A percentile compares a stretch with the other conserved stretches of the same genome.
Conservation (phyloP, 2,888 invertebrate genomes). For the Sussaba pulchella region DNA sequence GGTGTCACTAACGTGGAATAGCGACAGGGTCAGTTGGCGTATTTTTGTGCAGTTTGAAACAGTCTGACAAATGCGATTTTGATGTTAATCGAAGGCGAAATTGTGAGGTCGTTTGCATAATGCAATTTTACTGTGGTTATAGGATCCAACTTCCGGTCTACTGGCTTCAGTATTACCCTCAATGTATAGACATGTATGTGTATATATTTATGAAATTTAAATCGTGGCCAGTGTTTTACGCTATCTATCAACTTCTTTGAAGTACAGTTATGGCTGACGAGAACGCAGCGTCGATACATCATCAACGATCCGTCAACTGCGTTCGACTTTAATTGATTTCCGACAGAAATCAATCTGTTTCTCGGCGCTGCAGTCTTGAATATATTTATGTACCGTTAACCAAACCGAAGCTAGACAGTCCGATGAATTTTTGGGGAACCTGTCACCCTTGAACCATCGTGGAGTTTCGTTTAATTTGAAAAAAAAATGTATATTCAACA, state of each 20-base stretch:
- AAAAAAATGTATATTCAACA: slow-evolving; percentile 18
- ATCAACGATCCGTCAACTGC: slow-evolving; percentile 42
- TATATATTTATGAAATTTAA: background rate
- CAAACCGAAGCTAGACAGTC: background rate
- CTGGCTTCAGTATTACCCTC: background rate
- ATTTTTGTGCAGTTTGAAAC: background rate
- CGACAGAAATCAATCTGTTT: slow-evolving; percentile 53
- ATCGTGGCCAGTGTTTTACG: background rate
- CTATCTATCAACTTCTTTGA: slow-evolving; percentile 20
- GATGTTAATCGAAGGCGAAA: slow-evolving; percentile 69
- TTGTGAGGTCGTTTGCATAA: slow-evolving; percentile 68
- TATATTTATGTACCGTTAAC: slow-evolving; percentile 22
- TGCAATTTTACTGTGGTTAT: slow-evolving; percentile 50
- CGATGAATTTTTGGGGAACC: background rate
- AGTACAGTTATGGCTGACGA: background rate
- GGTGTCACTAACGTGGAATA: background rate
- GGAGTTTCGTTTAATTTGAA: background rate
- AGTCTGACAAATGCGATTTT: slow-evolving; percentile 62
- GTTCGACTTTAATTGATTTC: slow-evolving; percentile 54
- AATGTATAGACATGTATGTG: background rate
- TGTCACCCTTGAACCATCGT: slow-evolving; percentile 10
- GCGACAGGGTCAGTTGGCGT: slow-evolving; percentile 4
- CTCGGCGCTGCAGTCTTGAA: slow-evolving; percentile 5
- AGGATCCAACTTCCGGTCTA: slow-evolving; percentile 10
- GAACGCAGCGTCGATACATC: slow-evolving; percentile 45